Evolutionary conservation across 2,888 invertebrate genomes (phyloP), one percentile per base, ranked within the genome.

Genomic region (Stegophylla sp.): DNA sequence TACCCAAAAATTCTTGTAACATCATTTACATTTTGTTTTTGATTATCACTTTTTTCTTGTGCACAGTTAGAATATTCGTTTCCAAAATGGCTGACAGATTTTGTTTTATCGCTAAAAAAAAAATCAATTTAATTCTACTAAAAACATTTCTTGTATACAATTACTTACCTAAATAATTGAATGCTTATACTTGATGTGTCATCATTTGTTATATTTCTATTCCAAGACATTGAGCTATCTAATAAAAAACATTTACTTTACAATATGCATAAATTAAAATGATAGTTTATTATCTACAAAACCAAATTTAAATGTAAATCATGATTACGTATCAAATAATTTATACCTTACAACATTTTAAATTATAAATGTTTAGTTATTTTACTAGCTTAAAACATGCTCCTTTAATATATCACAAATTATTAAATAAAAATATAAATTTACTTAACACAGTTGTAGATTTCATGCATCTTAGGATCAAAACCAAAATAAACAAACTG

Each of bases 171-270:
- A 23, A 79, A 79, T 71, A 79, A 71, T 26, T 79, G 69, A 13
- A 79, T 71, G 26, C 79, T 79, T 61, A 79, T 79, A 79, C 79
- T 79, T n/a, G 79, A 79, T 51, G 79, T 79, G 12, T 79, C 79
- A 79, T 79, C 69, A 71, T 79, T 79, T 59, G 79, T 79, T 23
- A 79, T n/a, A 61, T 79, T 79, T 61, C 20, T 79, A 26, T 79
- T 71, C 79, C 79, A 79, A 4, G 79, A 79, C 51, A 71, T 63
- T 71, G 79, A 79, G 48, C 61, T 79, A 23, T 79, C 79, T 79
- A 71, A 34, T 34, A 34, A 34, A 34, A 34, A 34, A 34, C 7
- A 34, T 34, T 34, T 34, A n/a, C n/a, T 34, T 5, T 34, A 34
- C 34, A 34, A 34, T 34, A 34, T 34, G 34, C 3, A 34, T 34